Evolutionary conservation across 2,888 invertebrate genomes (phyloP), one percentile per base, ranked within the genome.

Genomic region (Drosophila cracens): DNA sequence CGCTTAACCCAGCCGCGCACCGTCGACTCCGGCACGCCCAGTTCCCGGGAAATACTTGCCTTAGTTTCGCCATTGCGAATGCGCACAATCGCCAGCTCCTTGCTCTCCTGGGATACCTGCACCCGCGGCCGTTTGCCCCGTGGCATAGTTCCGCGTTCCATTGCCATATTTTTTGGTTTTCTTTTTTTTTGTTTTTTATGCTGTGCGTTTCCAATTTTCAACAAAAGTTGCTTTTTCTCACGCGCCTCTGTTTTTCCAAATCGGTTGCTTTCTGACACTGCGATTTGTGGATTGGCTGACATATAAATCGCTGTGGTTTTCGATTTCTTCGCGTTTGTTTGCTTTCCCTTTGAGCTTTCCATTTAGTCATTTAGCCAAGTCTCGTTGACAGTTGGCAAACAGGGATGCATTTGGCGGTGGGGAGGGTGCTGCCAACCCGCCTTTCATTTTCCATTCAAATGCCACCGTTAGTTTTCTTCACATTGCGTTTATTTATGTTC

Each of bases 1-100:
- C 87, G 70, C 66, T 87, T 87, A 11, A 87, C 87, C 87, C 87
- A 87, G 10, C 87, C 87, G 25, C 87, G 87, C 36, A 87, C 87
- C 10, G 87, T 87, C 7, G 87, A 87, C 73, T 87, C 87, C 34
- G 87, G 87, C 31, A 87, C 90, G 21, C 90, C 87, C 29, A 87
- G 66, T n/a, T 87, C 87, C 2, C 87, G 73, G 0, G 87, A 87
- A 36, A 87, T 89, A 27, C 87, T 90, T 1, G 87, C 87, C 70
- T 87, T 87, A 0, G 87, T 87, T 46, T 87, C 87, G 1, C 87
- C 87, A 8, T 76, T 71, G 7, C 90, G 90, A n/a, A 87, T 87
- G 49, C 87, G 87, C 0, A 62, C 75, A 21, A 87, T 87, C 11
- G 90, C 87, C 0, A 74, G 74, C 53, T 87, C 89, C 46, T 87